These are phyloP conservation scores for Cyanistes caeruleus DNA, from an alignment of 2,113 vertebrate species.

Conservation along the genomic window DNA sequence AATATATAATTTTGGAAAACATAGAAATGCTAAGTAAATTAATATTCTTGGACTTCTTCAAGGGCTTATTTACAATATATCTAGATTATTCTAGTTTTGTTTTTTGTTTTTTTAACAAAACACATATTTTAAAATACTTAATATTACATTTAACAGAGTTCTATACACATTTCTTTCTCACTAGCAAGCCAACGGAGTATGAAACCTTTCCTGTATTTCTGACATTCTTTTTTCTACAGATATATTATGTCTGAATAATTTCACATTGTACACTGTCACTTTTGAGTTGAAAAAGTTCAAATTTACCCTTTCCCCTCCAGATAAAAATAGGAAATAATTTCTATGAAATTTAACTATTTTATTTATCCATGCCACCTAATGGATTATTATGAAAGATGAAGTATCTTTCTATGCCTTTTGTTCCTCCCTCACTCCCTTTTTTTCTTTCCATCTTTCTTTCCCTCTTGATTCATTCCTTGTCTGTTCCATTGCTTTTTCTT, in stretches of 20 bases:
- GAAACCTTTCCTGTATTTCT: background rate
- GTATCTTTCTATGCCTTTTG: no score
- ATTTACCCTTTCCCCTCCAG: fast-evolving
- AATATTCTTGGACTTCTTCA: background rate
- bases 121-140: background rate
- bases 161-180: background rate
- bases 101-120: background rate
- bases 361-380: background rate
- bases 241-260: background rate
- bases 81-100: no score
- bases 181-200: background rate
- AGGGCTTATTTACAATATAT: background rate
- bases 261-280: background rate
- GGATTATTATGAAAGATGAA: background rate
- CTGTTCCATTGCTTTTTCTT: no score
- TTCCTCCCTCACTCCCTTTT: no score
- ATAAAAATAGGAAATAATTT: background rate
- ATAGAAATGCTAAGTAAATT: background rate
- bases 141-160: background rate
- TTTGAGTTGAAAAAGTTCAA: background rate
- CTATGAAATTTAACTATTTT: background rate
- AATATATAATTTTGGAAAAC: background rate
- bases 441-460: no score
- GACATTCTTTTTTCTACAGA: background rate
- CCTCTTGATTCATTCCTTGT: no score